A percentile compares a stretch with the other conserved stretches of the same genome.
Evolutionary conservation across 2,888 invertebrate species (phyloP).

Genomic region (Eremobia ochroleuca): DNA sequence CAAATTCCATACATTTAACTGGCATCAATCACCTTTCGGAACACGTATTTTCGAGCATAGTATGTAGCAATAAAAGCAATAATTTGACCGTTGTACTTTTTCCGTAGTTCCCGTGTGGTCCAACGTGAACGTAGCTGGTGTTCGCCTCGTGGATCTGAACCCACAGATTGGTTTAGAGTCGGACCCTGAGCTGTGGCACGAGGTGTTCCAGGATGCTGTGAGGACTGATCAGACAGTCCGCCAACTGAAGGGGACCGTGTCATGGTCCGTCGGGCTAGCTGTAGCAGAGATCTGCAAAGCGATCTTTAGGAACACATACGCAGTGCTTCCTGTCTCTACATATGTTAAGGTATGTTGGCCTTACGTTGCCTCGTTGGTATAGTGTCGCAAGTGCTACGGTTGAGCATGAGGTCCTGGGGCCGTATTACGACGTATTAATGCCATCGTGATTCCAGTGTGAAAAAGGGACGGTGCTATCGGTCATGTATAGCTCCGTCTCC

Average conservation of each 20-base stretch:
- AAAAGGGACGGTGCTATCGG: not conserved
- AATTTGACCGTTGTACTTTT: not conserved
- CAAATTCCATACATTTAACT: not conserved
- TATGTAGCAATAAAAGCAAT: not conserved
- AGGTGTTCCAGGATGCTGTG: conserved; percentile 69
- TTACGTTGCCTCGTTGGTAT: too few relatives aligned
- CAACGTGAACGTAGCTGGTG: conserved; percentile 95
- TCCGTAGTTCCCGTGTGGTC: conserved; percentile 70
- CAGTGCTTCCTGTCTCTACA: conserved; percentile 57
- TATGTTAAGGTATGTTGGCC: conserved; percentile 49
- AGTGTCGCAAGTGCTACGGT: too few relatives aligned
- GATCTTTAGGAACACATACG: conserved; percentile 84
- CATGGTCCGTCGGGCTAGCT: conserved; percentile 95
- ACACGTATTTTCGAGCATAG: not conserved
- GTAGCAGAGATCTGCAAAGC: conserved; percentile 92
- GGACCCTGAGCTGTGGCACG: conserved; percentile 94
- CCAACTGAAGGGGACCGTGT: conserved; percentile 90
- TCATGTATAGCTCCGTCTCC: not conserved
- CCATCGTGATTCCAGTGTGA: not conserved
- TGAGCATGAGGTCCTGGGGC: too few relatives aligned
- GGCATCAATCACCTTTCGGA: not conserved
- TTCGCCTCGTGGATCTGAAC: conserved; percentile 88
- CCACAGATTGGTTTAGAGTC: conserved; percentile 92
- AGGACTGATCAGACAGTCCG: conserved; percentile 43
- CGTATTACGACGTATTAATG: not conserved